A percentile compares a stretch with the other conserved stretches of the same genome.
Conservation (phyloP, 2,113 vertebrate genomes). For the Paradoxurus hermaphroditus region DNA sequence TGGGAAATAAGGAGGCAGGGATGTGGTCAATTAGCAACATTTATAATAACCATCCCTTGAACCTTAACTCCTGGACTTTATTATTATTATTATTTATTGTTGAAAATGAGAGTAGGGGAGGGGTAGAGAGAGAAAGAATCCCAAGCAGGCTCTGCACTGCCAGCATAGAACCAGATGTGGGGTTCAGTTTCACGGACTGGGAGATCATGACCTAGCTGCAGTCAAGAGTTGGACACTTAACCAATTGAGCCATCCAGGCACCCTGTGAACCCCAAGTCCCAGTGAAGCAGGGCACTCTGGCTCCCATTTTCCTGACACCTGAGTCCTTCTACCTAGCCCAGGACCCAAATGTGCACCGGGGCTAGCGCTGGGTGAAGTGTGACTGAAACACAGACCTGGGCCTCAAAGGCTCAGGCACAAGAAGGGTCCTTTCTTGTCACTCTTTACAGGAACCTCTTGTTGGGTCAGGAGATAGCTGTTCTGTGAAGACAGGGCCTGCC, state of each 20-base stretch:
- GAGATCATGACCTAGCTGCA: no score
- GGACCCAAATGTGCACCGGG: fast-evolving
- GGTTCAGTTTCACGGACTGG: no score
- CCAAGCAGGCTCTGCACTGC: no score
- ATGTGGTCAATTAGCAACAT: no score
- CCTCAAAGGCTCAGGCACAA: not conserved
- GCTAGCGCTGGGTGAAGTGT: fast-evolving
- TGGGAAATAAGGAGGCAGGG: not conserved
- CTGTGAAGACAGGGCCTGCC: not conserved
- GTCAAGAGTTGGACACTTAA: no score
- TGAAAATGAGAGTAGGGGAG: no score
- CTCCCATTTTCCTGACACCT: not conserved
- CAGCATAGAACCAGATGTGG: no score
- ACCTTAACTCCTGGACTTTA: not conserved
- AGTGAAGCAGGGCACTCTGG: no score
- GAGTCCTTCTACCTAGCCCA: not conserved
- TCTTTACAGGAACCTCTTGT: not conserved
- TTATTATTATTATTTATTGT: no score
- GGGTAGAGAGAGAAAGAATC: no score
- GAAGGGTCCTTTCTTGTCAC: not conserved
- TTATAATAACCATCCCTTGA: not conserved
- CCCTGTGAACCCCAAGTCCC: not conserved
- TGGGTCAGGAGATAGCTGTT: not conserved
- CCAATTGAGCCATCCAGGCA: no score
- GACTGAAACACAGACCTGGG: no score